These are phyloP conservation scores for Neodiprion lecontei DNA, from an alignment of 1,140 invertebrate genomes.

Conservation along the genomic window DNA sequence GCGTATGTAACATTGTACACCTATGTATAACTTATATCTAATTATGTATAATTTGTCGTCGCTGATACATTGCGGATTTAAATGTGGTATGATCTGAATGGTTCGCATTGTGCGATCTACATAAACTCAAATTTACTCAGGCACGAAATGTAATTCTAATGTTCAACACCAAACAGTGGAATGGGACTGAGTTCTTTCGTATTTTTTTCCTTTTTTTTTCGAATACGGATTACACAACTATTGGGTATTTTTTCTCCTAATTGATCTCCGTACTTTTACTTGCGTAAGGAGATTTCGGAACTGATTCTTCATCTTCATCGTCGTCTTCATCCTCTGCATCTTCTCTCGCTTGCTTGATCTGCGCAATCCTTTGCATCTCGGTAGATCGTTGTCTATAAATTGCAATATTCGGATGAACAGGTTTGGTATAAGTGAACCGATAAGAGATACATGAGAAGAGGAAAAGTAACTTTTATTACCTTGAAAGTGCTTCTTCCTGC, in stretches of 20 bases:
- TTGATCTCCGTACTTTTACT: slow-evolving; percentile 49
- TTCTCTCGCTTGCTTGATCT: slow-evolving; percentile 23
- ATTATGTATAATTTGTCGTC: too few species aligned
- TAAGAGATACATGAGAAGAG: slow-evolving; percentile 9
- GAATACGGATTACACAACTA: too few species aligned
- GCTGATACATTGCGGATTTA: too few species aligned
- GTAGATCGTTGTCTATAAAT: slow-evolving; percentile 40
- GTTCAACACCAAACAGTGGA: too few species aligned
- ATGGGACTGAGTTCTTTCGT: too few species aligned
- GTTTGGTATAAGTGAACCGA: slow-evolving; percentile 12
- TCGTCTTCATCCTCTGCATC: slow-evolving; percentile 18
- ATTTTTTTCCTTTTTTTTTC: too few species aligned
- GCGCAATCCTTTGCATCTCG: slow-evolving; percentile 51
- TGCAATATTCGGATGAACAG: background rate
- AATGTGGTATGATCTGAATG: too few species aligned
- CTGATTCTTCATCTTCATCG: slow-evolving; percentile 38
- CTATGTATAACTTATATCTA: too few species aligned
- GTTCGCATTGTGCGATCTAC: too few species aligned
- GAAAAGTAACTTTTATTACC: slow-evolving; percentile 45
- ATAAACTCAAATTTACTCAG: too few species aligned
- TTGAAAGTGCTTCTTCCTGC: slow-evolving; percentile 52
- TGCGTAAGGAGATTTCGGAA: slow-evolving; percentile 24
- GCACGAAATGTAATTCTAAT: too few species aligned
- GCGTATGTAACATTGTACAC: too few species aligned
- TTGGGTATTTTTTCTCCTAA: slow-evolving; percentile 27